Evolutionary conservation across 2,113 vertebrate species (phyloP).

Genomic region (Ascaphus truei): DNA sequence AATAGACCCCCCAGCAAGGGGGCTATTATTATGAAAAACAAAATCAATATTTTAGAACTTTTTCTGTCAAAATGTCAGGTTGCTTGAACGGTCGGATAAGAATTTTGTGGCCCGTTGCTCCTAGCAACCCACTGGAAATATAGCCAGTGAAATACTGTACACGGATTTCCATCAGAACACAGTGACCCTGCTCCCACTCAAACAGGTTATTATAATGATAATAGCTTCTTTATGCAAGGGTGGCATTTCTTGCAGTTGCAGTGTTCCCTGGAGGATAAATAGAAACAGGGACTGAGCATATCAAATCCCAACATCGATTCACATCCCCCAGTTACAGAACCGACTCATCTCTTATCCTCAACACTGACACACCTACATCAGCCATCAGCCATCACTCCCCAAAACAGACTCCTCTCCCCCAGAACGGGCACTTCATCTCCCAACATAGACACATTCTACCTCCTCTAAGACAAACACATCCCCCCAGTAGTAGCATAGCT

Average conservation of each 20-base stretch:
- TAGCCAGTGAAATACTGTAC: background rate
- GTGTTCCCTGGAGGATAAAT: conserved; percentile 22
- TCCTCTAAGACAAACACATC: too few species aligned
- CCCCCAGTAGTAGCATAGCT: too few species aligned
- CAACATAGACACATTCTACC: too few species aligned
- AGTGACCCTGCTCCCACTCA: background rate
- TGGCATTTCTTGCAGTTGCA: conserved; percentile 17
- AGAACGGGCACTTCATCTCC: too few species aligned
- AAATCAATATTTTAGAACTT: background rate
- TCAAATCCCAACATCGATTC: conserved; percentile 8
- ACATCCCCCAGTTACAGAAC: background rate
- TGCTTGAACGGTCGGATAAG: background rate
- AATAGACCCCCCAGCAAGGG: too few species aligned
- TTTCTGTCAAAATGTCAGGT: background rate
- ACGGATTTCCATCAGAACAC: background rate
- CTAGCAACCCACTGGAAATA: background rate
- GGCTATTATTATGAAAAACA: background rate
- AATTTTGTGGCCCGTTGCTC: background rate
- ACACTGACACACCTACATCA: background rate
- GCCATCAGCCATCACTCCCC: background rate
- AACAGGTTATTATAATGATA: conserved; percentile 22
- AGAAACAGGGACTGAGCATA: background rate
- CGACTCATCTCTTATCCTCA: background rate
- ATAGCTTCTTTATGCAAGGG: conserved; percentile 14
- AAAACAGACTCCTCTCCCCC: too few species aligned